Evolutionary conservation across 2,888 invertebrate species (phyloP), one percentile per base, ranked within the genome.

Genomic region (Hartigia nigra): DNA sequence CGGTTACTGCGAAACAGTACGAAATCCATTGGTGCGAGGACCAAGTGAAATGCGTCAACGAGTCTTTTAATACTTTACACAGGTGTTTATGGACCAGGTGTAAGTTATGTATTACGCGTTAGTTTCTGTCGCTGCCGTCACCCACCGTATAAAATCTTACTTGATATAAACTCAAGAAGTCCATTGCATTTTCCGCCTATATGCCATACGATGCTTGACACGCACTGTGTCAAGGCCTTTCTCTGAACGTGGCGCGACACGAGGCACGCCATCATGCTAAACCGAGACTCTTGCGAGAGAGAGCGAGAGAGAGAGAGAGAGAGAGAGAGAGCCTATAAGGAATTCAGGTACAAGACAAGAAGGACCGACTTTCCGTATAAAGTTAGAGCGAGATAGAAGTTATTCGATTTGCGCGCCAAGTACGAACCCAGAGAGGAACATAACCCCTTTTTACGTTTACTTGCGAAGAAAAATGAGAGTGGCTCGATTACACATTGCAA

Each of bases 141-240:
- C 23, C 55, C 55, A 2, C 23, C 9, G 23, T 23, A 9, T 55
- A 55, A 55, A 55, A 55, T 55, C 55, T 55, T 39, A 14, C 39
- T 39, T 87, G 87, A 88, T 90, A 90, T 23, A 90, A 88, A 85
- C 85, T 85, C 87, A 90, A 90, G 90, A 91, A 90, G 89, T 89
- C 89, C 89, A 90, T 90, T 90, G 90, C 88, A 88, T 87, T 91
- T 91, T 91, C 90, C 90, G 90, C 89, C 55, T 55, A 23, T 90
- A 90, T 90, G 89, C 88, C 88, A 88, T 89, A 89, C 88, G 88
- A 90, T 87, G 87, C 88, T 86, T 85, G 87, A 88, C 90, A 91
- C 90, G 89, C 90, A 90, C 90, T 90, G 90, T 91, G 91, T 90
- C 91, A 91, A 90, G 91, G 90, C 90, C 88, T 87, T 82, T 31